These are phyloP conservation scores for Polypedilum vanderplanki DNA, from an alignment of 1,140 invertebrate species.

Conservation along the genomic window DNA sequence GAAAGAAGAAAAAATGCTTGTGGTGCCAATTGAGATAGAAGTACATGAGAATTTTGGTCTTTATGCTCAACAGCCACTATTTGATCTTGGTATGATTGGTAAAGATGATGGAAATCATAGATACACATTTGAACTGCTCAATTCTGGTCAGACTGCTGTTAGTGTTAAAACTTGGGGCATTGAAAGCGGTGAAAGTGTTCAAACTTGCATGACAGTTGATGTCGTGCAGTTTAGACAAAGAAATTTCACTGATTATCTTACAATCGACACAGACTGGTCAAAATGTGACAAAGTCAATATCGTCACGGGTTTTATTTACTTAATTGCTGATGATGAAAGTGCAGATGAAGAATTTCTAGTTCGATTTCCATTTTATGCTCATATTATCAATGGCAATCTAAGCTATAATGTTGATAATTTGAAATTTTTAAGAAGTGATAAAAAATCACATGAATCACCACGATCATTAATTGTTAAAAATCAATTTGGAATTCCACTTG, in stretches of 20 bases:
- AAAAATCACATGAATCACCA: constrained; percentile 39
- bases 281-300: background rate
- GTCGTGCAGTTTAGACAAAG: background rate
- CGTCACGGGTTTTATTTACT: background rate
- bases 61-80: constrained; percentile 65
- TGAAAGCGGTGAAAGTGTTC: background rate
- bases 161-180: constrained; percentile 12
- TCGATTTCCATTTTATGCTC: constrained; percentile 51
- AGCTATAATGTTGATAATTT: constrained; percentile 49
- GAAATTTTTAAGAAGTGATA: constrained; percentile 51
- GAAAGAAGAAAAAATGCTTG: constrained; percentile 50
- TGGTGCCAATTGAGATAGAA: constrained; percentile 83
- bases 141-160: background rate
- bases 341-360: background rate
- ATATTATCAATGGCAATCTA: constrained; percentile 51
- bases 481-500: constrained; percentile 61
- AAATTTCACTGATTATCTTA: constrained; percentile 10
- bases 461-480: constrained; percentile 60
- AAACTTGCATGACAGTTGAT: background rate
- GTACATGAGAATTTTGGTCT: constrained; percentile 65
- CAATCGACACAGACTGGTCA: background rate
- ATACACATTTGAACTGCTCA: background rate
- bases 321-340: background rate
- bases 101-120: background rate
- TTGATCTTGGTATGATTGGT: constrained; percentile 64